Base-by-base conservation (phyloP, 2,888 invertebrate genomes). In the Sarcophaga carnaria region DNA sequence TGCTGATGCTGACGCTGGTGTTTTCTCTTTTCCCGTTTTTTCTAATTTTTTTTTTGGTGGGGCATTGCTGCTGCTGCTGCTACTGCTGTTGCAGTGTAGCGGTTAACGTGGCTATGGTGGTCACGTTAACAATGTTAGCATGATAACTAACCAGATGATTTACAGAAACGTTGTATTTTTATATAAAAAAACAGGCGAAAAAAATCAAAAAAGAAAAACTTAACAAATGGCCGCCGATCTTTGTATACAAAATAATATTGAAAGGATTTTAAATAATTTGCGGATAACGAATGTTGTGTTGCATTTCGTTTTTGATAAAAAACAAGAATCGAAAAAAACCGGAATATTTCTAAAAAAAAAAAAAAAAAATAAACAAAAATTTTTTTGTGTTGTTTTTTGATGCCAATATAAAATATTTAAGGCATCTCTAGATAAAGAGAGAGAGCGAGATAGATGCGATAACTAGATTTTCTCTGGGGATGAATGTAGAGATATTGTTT, bases 81-180 rank as follows among this genome's bases (percentile, higher is more conserved):
- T 12, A 45, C n/a, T 62, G 62, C 62, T 47, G 47, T 25, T 77
- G 27, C 27, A 20, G 59, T 62, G 64, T 63, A 25, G 47, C 54
- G 47, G 54, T 74, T n/a, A 14, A 54, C 54, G 54, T 54, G 54
- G 54, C 54, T 54, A 12, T 27, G 63, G 54, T 70, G 77, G 85
- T 74, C 81, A 85, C 78, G 69, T 78, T 75, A 81, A 78, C 69
- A 69, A 79, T 54, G 71, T 86, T 79, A 63, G 66, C 22, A 79
- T 70, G 66, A 79, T 79, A 85, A 79, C 75, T 54, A 79, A 76
- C 64, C 70, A 79, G 70, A 79, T 86, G 45, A 82, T 76, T 86
- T 85, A 82, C 70, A 79, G 12, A 60, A 27, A 75, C 69, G 59
- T 63, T 67, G 27, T 72, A 37, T 37, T 37, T 78, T 66, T 4